These are phyloP conservation scores for Struthio camelus DNA, from an alignment of 2,113 vertebrate species.

Conservation along the genomic window DNA sequence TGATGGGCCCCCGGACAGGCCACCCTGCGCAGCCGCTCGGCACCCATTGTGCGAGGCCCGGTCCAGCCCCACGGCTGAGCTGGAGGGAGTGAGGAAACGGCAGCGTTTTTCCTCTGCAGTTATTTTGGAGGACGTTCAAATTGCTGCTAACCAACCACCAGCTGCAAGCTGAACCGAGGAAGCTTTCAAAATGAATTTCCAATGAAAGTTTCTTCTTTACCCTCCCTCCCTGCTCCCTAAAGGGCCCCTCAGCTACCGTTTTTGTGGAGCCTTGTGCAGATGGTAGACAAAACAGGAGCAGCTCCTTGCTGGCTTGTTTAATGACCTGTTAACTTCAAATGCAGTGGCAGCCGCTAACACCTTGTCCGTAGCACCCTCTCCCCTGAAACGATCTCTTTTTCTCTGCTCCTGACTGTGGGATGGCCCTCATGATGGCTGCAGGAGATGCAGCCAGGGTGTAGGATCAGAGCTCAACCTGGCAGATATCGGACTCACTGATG, in stretches of 20 bases:
- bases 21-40: too few species aligned
- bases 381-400: not conserved
- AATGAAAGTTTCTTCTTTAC: not conserved
- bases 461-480: too few species aligned
- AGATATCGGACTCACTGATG: too few species aligned
- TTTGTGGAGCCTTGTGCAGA: not conserved
- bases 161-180: not conserved
- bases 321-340: not conserved
- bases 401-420: not conserved
- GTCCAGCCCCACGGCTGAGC: not conserved
- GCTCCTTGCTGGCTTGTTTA: not conserved
- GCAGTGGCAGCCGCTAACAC: not conserved
- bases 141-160: too few species aligned
- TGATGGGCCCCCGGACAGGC: too few species aligned
- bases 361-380: not conserved
- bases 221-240: not conserved
- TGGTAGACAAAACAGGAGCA: not conserved
- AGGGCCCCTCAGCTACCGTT: not conserved
- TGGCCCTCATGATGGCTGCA: too few species aligned
- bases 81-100: not conserved
- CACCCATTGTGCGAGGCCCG: not conserved
- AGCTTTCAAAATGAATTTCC: not conserved
- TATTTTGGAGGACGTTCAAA: not conserved
- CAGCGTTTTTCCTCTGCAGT: not conserved
- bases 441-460: not conserved